Conservation (phyloP, 2,797 vertebrate species). For the Mus caroli region DNA sequence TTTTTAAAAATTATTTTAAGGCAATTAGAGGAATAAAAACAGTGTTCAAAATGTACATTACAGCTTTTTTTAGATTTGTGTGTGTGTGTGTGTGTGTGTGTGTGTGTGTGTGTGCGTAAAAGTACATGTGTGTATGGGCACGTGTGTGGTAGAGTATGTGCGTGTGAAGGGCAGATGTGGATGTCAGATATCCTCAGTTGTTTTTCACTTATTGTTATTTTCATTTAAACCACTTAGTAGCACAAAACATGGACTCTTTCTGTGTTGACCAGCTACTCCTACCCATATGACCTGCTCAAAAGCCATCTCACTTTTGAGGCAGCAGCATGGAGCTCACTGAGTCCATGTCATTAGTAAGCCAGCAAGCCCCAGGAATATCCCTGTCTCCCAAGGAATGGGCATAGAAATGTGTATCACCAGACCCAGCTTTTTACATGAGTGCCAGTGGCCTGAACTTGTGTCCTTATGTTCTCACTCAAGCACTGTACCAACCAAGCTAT, state of each 20-base stretch:
- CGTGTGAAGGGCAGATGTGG: background rate
- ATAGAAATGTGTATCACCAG: background rate
- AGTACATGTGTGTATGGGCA: no score
- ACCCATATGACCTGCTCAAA: background rate
- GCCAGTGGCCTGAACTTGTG: background rate
- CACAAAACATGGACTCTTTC: background rate
- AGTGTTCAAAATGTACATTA: slow-evolving; percentile 34
- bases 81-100: no score
- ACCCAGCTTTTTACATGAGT: background rate
- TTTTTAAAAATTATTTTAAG: slow-evolving; percentile 19
- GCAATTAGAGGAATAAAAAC: slow-evolving; percentile 38
- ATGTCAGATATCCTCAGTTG: background rate
- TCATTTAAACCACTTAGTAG: background rate
- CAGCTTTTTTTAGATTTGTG: background rate
- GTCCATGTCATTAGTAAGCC: background rate
- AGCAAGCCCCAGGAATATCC: background rate
- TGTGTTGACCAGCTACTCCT: background rate
- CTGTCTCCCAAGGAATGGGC: background rate
- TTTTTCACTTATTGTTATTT: background rate
- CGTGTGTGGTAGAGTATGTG: background rate
- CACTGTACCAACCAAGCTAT: background rate
- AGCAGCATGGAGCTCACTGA: background rate
- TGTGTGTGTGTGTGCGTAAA: background rate
- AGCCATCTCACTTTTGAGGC: background rate
- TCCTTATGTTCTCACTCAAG: no score